These are phyloP conservation scores for Cyanoramphus novaezelandiae DNA, from an alignment of 2,113 vertebrate species.

Conservation along the genomic window DNA sequence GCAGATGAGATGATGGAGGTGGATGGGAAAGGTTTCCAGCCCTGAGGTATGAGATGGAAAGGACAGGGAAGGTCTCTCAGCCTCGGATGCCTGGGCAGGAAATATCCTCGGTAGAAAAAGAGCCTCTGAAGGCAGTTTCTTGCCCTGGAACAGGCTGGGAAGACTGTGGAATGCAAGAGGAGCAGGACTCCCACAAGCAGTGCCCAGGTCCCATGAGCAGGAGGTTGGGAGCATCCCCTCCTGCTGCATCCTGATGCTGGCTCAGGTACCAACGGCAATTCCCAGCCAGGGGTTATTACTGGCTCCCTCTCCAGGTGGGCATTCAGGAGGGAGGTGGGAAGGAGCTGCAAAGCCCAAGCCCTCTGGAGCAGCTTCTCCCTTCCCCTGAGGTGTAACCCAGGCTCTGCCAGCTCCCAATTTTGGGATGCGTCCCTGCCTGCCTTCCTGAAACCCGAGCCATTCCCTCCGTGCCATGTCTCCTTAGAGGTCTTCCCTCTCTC, in stretches of 20 bases:
- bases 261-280: not conserved
- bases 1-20: not conserved
- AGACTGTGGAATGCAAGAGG: not conserved
- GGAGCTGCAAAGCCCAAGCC: conserved; percentile 5
- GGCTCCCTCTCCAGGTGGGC: conserved; percentile 13
- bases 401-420: not conserved
- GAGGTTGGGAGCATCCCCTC: not conserved
- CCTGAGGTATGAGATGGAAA: not conserved
- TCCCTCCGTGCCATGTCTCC: not conserved
- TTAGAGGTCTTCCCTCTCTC: not conserved
- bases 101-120: not conserved
- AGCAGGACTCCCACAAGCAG: fast-evolving
- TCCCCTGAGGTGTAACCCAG: not conserved
- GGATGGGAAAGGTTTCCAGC: not conserved
- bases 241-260: not conserved
- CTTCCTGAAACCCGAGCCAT: conserved; percentile 67
- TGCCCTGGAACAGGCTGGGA: not conserved
- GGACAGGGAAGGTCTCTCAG: fast-evolving
- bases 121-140: not conserved
- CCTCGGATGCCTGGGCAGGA: not conserved
- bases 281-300: not conserved
- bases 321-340: conserved; percentile 19
- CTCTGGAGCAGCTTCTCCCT: not conserved
- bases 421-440: conserved; percentile 9
- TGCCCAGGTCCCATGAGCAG: not conserved